Percentiles rank a stretch among this genome's conserved stretches.
These are phyloP conservation scores for Leptinotarsa defecta DNA, from an alignment of 1,140 invertebrate species.

Conservation along the genomic window DNA sequence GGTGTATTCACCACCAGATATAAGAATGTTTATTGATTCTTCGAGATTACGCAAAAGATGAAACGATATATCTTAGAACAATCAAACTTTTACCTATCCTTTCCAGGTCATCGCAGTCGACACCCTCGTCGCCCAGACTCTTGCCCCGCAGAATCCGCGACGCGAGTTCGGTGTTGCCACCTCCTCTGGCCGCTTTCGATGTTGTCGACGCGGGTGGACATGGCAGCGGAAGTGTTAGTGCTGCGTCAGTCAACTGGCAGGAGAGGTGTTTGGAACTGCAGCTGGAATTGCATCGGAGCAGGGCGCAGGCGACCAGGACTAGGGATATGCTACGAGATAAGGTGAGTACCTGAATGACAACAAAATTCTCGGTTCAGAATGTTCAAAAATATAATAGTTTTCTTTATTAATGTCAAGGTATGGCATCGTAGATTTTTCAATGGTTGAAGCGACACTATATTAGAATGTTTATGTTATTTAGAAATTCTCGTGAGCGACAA, in stretches of 20 bases:
- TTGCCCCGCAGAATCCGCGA: constrained; percentile 62
- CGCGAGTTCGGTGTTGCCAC: constrained; percentile 48
- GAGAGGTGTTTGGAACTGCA: constrained; percentile 82
- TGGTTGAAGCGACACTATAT: no score
- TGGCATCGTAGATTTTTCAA: no score
- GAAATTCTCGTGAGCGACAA: no score
- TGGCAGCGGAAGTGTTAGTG: constrained; percentile 52
- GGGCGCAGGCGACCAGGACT: constrained; percentile 81
- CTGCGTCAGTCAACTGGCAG: constrained; percentile 74
- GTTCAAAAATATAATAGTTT: not conserved
- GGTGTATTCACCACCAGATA: no score
- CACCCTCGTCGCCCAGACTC: constrained; percentile 70
- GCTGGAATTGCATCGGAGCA: constrained; percentile 78
- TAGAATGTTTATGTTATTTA: no score
- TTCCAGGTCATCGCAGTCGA: constrained; percentile 58
- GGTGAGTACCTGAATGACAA: constrained; percentile 60
- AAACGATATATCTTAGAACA: constrained; percentile 26
- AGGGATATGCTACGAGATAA: constrained; percentile 84
- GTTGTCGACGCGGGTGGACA: constrained; percentile 43
- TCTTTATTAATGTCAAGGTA: no score
- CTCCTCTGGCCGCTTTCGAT: constrained; percentile 57
- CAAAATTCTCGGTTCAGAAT: not conserved
- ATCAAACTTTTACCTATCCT: constrained; percentile 19
- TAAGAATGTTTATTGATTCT: no score
- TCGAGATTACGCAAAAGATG: not conserved